Conservation (phyloP, 2,113 vertebrate species). For the Patagioenas fasciata region DNA sequence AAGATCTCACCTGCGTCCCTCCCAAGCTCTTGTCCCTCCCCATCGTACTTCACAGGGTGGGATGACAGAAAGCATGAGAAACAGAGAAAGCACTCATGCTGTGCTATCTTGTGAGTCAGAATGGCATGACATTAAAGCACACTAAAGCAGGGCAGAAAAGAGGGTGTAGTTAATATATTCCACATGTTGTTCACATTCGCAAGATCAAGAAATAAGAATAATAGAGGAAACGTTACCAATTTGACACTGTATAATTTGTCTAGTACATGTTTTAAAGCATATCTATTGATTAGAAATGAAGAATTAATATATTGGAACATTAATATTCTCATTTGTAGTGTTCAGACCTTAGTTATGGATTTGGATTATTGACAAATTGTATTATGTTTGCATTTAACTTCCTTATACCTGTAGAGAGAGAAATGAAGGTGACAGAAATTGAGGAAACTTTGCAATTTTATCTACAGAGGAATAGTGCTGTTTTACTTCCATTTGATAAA, state of each 20-base stretch:
- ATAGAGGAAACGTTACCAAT: neutral
- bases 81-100: neutral
- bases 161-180: too few relatives aligned
- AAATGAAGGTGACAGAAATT: neutral
- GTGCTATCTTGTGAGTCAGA: too few relatives aligned
- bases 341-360: neutral
- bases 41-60: fast-evolving
- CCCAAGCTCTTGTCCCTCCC: neutral
- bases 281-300: neutral
- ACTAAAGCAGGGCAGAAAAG: too few relatives aligned
- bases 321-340: neutral
- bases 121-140: too few relatives aligned
- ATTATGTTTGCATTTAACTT: neutral
- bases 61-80: neutral
- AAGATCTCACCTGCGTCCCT: neutral
- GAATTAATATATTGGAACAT: neutral
- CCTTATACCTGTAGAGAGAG: neutral
- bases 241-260: neutral
- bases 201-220: neutral
- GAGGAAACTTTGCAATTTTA: neutral
- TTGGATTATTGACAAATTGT: neutral
- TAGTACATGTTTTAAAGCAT: neutral
- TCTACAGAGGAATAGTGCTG: neutral
- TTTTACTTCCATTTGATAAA: neutral
- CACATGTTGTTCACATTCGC: too few relatives aligned